Base-by-base conservation (phyloP, 2,888 invertebrate genomes). In the Limnephilus marmoratus region DNA sequence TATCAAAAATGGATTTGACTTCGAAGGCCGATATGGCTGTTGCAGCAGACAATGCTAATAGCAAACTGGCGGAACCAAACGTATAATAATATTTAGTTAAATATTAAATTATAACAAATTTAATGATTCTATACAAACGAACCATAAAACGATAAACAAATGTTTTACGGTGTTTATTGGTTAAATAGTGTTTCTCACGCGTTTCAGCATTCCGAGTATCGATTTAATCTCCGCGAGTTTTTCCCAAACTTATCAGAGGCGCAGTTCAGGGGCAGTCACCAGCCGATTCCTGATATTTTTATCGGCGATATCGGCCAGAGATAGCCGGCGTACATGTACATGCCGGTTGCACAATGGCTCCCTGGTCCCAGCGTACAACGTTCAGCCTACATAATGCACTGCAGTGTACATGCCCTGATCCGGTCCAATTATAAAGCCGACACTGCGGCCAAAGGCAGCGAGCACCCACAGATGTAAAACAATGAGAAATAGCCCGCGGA, bases 401-500 rank as follows among this genome's bases (percentile, higher is more conserved):
- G 12, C 45, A 49, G 24, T 68, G 68, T 68, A 68, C 68, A 68
- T 9, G 68, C 68, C 68, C 68, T 68, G 68, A 68, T 68, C 68
- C 68, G 68, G 68, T 68, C 68, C 68, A 68, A 68, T 68, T 68
- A 68, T 68, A 68, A 68, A 68, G 68, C 68, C 24, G 68, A 68
- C 68, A 31, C 85, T n/a, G 45, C n/a, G 85, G 85, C 85, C 41
- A 31, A 68, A 68, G 82, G 85, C 41, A 45, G 49, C 86, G 45
- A n/a, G 41, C 24, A 34, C 86, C 53, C 88, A n/a, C 88, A 37
- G 88, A 80, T 24, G 34, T 68, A 18, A 68, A 88, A 68, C 34
- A 68, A 68, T 88, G 80, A 88, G 88, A 18, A 88, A 88, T 88
- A 68, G 88, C 53, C 88, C 34, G 53, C 68, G 31, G 68, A 88